Conservation (phyloP, 1,140 invertebrate species). For the Drosophila ogumai region DNA sequence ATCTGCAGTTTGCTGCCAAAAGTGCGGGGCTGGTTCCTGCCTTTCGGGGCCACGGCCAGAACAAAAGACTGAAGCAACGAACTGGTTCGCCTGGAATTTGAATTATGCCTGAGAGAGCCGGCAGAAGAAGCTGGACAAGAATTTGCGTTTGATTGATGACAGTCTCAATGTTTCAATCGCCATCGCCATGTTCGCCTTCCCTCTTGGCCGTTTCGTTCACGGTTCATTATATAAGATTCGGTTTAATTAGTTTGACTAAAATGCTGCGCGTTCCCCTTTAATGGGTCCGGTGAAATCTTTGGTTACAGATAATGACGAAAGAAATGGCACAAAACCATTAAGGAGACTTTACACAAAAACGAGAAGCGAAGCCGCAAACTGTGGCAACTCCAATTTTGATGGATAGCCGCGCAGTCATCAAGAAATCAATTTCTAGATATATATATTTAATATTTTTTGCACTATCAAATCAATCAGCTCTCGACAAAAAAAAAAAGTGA, state of each 20-base stretch:
- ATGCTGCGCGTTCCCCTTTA: constrained; percentile 55
- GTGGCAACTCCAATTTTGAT: constrained; percentile 52
- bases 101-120: constrained; percentile 47
- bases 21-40: constrained; percentile 22
- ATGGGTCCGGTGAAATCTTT: constrained; percentile 67
- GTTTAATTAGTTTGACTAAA: constrained; percentile 70
- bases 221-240: constrained; percentile 73
- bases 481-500: constrained; percentile 10
- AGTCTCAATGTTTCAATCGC: constrained; percentile 52
- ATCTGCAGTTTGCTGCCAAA: constrained; percentile 51
- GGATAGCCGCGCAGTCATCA: constrained; percentile 37
- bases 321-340: constrained; percentile 70
- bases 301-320: constrained; percentile 61
- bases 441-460: constrained; percentile 36
- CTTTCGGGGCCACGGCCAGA: constrained; percentile 44
- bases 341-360: constrained; percentile 42
- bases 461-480: constrained; percentile 41
- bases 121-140: constrained; percentile 37
- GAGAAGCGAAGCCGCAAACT: constrained; percentile 10
- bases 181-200: constrained; percentile 22
- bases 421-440: constrained; percentile 46
- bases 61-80: constrained; percentile 75
- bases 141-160: constrained; percentile 75
- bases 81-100: constrained; percentile 72
- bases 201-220: constrained; percentile 45